Evolutionary conservation across 2,113 vertebrate species (phyloP).

Genomic region (Leucoraja erinaceus): DNA sequence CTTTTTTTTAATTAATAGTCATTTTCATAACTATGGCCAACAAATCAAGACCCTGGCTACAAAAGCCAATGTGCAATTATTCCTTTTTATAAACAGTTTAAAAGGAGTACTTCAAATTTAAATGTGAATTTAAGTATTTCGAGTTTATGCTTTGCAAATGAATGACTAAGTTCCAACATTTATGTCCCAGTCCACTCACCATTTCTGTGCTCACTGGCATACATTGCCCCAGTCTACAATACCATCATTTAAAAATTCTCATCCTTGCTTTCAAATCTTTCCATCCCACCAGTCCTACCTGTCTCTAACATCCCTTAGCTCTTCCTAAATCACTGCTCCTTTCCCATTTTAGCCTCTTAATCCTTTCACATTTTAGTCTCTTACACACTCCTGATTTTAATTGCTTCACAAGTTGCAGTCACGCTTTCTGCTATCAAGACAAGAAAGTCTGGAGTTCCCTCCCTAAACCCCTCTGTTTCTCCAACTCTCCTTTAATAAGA

Average conservation of each 20-base stretch:
- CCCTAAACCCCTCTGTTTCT: neutral
- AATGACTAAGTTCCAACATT: neutral
- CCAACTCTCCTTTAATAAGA: neutral
- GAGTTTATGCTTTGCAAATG: neutral
- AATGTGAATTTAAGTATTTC: neutral
- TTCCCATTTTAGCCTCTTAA: neutral
- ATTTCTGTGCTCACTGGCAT: neutral
- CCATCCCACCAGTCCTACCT: neutral
- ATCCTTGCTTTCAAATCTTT: neutral
- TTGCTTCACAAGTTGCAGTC: neutral
- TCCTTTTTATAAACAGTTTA: neutral
- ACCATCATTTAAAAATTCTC: neutral
- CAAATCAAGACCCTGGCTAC: neutral
- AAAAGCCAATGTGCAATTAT: neutral
- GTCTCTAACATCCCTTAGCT: neutral
- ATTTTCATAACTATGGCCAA: neutral
- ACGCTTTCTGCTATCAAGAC: neutral
- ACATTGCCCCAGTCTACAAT: neutral
- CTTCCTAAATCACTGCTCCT: too few species aligned
- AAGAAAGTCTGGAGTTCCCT: neutral
- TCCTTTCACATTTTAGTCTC: neutral
- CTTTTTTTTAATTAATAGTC: neutral
- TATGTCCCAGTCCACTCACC: neutral
- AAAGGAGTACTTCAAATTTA: neutral
- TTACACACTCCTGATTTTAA: neutral